Percentiles rank a stretch among this genome's conserved stretches.
Evolutionary conservation across 2,113 vertebrate genomes (phyloP).

Genomic region (Amphilophus citrinellus): DNA sequence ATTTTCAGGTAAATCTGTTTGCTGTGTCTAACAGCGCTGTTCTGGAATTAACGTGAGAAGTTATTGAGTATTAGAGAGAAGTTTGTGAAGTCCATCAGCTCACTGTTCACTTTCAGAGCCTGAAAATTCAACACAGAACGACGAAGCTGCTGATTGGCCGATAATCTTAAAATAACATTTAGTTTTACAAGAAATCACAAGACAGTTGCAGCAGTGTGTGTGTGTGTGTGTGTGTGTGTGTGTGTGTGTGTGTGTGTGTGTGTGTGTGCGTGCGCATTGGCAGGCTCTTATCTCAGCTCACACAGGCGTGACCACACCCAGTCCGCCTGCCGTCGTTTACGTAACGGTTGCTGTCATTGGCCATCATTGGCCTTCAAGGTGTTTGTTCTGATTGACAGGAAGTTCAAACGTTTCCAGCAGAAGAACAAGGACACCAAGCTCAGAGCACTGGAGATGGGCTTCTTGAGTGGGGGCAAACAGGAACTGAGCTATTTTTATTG

Average conservation of each 20-base stretch:
- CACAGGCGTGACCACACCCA: constrained; percentile 56
- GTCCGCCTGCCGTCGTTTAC: neutral
- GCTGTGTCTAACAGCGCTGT: too few species aligned
- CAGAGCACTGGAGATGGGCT: too few species aligned
- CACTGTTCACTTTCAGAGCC: too few species aligned
- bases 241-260: constrained; percentile 23
- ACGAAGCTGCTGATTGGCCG: neutral
- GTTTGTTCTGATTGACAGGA: constrained; percentile 21
- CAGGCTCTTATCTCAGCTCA: constrained; percentile 48
- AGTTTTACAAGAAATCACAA: neutral
- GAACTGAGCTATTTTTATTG: neutral
- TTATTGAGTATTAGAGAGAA: too few species aligned
- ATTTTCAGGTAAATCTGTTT: too few species aligned
- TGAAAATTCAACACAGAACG: too few species aligned
- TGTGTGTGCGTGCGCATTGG: constrained; percentile 11
- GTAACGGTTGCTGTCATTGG: constrained; percentile 21
- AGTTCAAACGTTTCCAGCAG: neutral
- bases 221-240: constrained; percentile 7
- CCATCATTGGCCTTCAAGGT: neutral
- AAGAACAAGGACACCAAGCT: too few species aligned
- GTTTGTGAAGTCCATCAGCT: too few species aligned
- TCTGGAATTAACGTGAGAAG: too few species aligned
- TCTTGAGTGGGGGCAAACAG: neutral
- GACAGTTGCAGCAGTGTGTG: neutral
- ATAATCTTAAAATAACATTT: neutral